These are phyloP conservation scores for Labroides dimidiatus DNA, from an alignment of 2,797 vertebrate genomes.

Conservation along the genomic window DNA sequence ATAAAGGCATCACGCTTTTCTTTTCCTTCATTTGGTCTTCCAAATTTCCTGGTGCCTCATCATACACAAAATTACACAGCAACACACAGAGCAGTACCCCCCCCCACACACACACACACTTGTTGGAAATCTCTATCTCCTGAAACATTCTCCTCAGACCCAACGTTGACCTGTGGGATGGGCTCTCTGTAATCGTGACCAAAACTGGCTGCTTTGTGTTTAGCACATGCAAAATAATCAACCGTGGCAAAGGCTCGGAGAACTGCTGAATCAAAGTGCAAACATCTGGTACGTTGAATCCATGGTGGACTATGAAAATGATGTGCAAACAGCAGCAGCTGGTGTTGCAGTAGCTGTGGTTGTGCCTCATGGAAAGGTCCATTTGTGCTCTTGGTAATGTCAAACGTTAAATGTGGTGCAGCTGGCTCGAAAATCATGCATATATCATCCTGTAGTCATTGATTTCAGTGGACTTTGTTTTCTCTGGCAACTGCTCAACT, in stretches of 20 bases:
- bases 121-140: not conserved
- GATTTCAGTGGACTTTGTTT: not conserved
- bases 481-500: too few relatives aligned
- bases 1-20: not conserved
- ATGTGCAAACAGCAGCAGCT: slow-evolving; percentile 31
- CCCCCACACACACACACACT: too few relatives aligned
- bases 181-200: not conserved
- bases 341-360: slow-evolving; percentile 20
- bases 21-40: slow-evolving; percentile 8
- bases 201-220: too few relatives aligned
- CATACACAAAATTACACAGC: not conserved
- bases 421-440: not conserved
- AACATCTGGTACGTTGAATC: slow-evolving; percentile 29
- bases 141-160: too few relatives aligned
- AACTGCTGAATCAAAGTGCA: slow-evolving; percentile 3
- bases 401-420: slow-evolving; percentile 1
- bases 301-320: slow-evolving; percentile 11
- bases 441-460: not conserved
- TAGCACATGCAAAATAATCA: not conserved
- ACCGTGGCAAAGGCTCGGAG: not conserved
- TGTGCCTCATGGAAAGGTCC: slow-evolving; percentile 6
- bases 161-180: too few relatives aligned
- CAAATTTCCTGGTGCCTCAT: not conserved
- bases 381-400: slow-evolving; percentile 1
- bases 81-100: not conserved